phyloP scores from a whole-genome alignment of 2,113 vertebrate species.

The Dasyornis broadbenti region DNA sequence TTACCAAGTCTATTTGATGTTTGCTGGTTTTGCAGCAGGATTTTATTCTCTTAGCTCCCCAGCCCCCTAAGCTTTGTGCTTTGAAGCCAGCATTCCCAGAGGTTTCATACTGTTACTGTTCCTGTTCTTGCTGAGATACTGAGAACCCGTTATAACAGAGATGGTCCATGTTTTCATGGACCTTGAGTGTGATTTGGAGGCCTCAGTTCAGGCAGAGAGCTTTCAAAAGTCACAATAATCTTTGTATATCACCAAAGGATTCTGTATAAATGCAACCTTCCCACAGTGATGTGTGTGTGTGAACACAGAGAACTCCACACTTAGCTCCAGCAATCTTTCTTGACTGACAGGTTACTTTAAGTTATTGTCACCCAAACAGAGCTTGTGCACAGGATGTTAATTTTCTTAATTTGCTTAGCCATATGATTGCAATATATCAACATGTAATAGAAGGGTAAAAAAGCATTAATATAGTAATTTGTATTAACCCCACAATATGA shows the following conservation, averaged over 20 bases:
- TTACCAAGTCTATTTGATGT: background rate
- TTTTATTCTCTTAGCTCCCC: background rate
- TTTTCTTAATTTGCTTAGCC: background rate
- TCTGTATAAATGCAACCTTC: background rate
- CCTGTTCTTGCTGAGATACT: background rate
- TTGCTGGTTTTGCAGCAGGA: background rate
- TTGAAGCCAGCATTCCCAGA: background rate
- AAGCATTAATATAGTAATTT: background rate
- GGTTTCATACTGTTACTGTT: background rate
- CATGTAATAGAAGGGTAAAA: background rate
- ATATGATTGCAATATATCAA: background rate
- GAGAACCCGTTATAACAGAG: background rate
- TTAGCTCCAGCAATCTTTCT: background rate
- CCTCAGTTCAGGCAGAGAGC: background rate
- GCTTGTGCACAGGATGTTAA: background rate
- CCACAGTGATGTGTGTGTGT: background rate
- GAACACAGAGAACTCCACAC: background rate
- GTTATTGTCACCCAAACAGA: background rate
- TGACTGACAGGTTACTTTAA: background rate
- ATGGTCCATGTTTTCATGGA: background rate
- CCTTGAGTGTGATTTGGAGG: background rate
- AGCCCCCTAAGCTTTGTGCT: background rate
- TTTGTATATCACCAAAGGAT: background rate
- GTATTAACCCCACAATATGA: background rate
- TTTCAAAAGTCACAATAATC: background rate